Conservation (phyloP, 2,888 invertebrate species). For the Labia minor region DNA sequence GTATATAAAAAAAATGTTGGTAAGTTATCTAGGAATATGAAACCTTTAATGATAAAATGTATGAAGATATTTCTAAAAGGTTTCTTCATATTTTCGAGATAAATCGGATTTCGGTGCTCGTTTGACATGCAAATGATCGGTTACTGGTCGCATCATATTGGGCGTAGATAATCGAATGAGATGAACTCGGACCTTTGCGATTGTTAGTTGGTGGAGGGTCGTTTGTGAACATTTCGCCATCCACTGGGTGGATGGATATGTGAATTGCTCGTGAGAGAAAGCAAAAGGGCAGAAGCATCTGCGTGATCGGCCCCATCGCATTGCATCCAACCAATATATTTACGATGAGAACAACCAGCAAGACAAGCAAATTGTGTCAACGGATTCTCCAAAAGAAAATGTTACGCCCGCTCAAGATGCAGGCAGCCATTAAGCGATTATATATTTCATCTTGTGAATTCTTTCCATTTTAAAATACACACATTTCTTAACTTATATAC, state of each 20-base stretch:
- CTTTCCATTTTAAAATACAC: too few species aligned
- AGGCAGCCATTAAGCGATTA: too few species aligned
- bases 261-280: slow-evolving; percentile 13
- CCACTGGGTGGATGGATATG: slow-evolving; percentile 7
- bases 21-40: too few species aligned
- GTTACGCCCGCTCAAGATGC: neutral
- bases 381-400: neutral
- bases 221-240: neutral
- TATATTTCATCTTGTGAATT: too few species aligned
- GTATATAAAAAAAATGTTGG: too few species aligned
- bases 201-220: neutral
- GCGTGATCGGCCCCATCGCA: neutral
- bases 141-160: neutral
- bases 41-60: too few species aligned
- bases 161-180: slow-evolving; percentile 6
- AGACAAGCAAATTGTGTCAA: neutral
- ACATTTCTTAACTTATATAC: too few species aligned
- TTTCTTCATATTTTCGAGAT: neutral
- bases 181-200: slow-evolving; percentile 13
- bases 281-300: slow-evolving; percentile 8
- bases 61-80: too few species aligned
- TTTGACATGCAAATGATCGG: neutral
- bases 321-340: neutral
- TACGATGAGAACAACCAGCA: neutral
- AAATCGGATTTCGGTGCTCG: neutral